Conservation (phyloP, 2,797 vertebrate genomes). For the Parotocinclus haroldoi region DNA sequence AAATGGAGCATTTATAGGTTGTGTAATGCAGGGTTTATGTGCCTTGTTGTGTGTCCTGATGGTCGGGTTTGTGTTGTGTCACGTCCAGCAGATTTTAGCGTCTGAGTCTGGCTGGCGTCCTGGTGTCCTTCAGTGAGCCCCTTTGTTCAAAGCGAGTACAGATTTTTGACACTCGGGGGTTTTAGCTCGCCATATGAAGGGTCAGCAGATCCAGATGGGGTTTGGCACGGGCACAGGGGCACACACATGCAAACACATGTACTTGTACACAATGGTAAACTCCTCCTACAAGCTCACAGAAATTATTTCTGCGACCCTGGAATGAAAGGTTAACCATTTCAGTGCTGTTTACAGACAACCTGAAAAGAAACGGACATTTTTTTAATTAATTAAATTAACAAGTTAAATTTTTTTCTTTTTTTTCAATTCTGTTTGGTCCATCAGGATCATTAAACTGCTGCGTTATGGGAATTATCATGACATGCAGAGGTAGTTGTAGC, state of each 20-base stretch:
- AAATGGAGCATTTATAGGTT: constrained; percentile 30
- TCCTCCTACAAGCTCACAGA: not conserved
- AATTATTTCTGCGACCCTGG: not conserved
- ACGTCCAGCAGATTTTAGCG: constrained; percentile 21
- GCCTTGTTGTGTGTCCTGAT: constrained; percentile 15
- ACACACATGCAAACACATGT: constrained; percentile 18
- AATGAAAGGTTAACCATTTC: too few relatives aligned
- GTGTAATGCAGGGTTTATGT: constrained; percentile 14
- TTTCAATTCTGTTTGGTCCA: too few relatives aligned
- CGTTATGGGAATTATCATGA: too few relatives aligned
- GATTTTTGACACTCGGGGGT: constrained; percentile 50
- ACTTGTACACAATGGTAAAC: constrained; percentile 9
- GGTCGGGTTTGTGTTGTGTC: constrained; percentile 5
- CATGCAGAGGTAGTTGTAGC: too few relatives aligned
- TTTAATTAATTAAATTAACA: too few relatives aligned
- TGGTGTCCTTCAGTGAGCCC: constrained; percentile 30
- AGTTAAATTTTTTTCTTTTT: too few relatives aligned
- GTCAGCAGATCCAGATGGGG: constrained; percentile 36
- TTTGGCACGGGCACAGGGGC: constrained; percentile 12
- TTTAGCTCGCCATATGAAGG: constrained; percentile 26
- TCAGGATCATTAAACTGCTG: too few relatives aligned
- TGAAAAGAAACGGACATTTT: too few relatives aligned
- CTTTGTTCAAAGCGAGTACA: constrained; percentile 43
- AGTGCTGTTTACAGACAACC: too few relatives aligned
- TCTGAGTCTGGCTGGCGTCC: constrained; percentile 22